These are phyloP conservation scores for Tetramorium bicarinatum DNA, from an alignment of 2,888 invertebrate species.

Conservation along the genomic window DNA sequence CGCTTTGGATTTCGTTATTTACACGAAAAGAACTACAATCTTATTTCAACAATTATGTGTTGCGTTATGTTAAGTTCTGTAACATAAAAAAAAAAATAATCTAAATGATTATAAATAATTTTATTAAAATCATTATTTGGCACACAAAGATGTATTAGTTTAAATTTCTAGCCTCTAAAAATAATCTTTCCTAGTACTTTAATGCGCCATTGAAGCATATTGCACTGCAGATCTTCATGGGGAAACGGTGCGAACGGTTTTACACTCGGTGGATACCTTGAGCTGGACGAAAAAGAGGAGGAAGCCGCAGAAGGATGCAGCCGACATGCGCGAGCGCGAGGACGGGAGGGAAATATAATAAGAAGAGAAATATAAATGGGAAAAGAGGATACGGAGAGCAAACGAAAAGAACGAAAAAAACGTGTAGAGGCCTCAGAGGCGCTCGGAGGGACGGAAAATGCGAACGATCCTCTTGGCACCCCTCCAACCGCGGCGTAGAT, in stretches of 20 bases:
- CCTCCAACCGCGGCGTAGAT: conserved; percentile 73
- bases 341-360: conserved; percentile 50
- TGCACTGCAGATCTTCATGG: neutral
- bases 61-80: neutral
- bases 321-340: conserved; percentile 10
- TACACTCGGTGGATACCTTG: neutral
- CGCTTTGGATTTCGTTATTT: conserved; percentile 17
- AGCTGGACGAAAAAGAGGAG: neutral
- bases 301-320: conserved; percentile 24
- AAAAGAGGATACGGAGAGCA: neutral
- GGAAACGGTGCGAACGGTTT: conserved; percentile 24
- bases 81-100: neutral
- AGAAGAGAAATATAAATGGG: conserved; percentile 56
- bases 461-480: conserved; percentile 79
- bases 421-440: conserved; percentile 50
- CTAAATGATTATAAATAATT: neutral
- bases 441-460: conserved; percentile 69
- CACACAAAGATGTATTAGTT: neutral
- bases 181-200: neutral
- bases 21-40: neutral
- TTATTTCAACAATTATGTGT: neutral
- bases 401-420: conserved; percentile 54
- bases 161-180: neutral
- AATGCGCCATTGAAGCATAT: conserved; percentile 23
- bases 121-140: neutral